These are phyloP conservation scores for Vimba vimba DNA, from an alignment of 2,113 vertebrate species.

Conservation along the genomic window DNA sequence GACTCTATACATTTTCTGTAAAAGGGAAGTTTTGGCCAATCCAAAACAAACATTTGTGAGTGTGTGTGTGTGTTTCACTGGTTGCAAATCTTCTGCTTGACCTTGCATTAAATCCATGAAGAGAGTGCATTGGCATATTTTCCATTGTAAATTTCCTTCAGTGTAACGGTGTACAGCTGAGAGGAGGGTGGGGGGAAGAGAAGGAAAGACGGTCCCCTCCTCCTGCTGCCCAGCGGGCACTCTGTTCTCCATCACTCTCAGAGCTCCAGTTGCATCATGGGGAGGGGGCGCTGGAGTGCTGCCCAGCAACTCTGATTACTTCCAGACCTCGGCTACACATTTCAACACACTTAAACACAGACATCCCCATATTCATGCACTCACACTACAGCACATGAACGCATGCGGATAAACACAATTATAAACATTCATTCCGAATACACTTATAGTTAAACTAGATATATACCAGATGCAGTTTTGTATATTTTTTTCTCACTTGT, in stretches of 20 bases:
- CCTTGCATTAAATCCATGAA: background rate
- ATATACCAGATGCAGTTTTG: background rate
- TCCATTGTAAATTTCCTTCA: slow-evolving; percentile 27
- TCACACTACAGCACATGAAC: background rate
- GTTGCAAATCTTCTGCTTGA: background rate
- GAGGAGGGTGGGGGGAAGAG: background rate
- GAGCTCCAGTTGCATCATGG: slow-evolving; percentile 75
- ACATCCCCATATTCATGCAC: slow-evolving; percentile 32
- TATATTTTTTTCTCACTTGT: background rate
- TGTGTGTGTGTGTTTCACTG: background rate
- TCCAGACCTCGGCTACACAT: slow-evolving; percentile 69
- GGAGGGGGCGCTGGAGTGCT: slow-evolving; percentile 67
- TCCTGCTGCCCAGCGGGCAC: slow-evolving; percentile 43
- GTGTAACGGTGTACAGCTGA: background rate
- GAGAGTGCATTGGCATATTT: slow-evolving; percentile 33
- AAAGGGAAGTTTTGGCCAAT: background rate
- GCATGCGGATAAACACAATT: background rate
- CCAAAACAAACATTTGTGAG: background rate
- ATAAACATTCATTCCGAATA: background rate
- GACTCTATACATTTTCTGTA: background rate
- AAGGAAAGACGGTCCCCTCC: slow-evolving; percentile 30
- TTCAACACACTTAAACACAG: slow-evolving; percentile 34
- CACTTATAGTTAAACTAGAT: background rate
- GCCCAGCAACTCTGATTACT: slow-evolving; percentile 74
- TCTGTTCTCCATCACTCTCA: slow-evolving; percentile 54